Conservation (phyloP, 2,113 vertebrate genomes). For the Stigmatopora nigra region DNA sequence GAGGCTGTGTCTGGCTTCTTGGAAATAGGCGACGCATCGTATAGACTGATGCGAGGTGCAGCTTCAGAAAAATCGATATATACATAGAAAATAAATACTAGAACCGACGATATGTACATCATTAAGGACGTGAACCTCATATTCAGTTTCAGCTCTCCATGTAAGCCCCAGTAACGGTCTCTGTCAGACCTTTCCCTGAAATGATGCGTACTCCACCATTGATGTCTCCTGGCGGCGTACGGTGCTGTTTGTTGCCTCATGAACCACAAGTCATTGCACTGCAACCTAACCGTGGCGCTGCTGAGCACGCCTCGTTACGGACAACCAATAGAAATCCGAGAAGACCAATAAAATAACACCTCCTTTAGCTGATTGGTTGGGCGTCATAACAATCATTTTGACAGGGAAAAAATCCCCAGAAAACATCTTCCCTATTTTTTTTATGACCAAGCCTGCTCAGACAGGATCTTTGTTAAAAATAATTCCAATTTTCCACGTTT, state of each 20-base stretch:
- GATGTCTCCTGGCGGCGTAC: conserved; percentile 48
- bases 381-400: neutral
- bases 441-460: neutral
- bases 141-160: conserved; percentile 68
- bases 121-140: conserved; percentile 66
- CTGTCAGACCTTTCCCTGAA: conserved; percentile 63
- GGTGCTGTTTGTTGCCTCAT: conserved; percentile 46
- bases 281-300: conserved; percentile 41
- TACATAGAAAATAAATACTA: conserved; percentile 59
- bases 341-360: neutral
- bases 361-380: conserved; percentile 11
- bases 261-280: conserved; percentile 51
- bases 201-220: conserved; percentile 62
- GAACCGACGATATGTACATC: conserved; percentile 61
- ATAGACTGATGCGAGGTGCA: conserved; percentile 54
- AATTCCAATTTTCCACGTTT: neutral
- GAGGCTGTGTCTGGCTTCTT: conserved; percentile 53
- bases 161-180: conserved; percentile 59
- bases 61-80: conserved; percentile 58
- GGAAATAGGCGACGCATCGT: conserved; percentile 61
- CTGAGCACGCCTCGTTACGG: neutral
- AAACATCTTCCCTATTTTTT: neutral
- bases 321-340: conserved; percentile 43
- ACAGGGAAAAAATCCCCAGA: neutral
- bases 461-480: neutral